phyloP scores from a whole-genome alignment of 2,113 vertebrate genomes.

The Syrrhaptes paradoxus region DNA sequence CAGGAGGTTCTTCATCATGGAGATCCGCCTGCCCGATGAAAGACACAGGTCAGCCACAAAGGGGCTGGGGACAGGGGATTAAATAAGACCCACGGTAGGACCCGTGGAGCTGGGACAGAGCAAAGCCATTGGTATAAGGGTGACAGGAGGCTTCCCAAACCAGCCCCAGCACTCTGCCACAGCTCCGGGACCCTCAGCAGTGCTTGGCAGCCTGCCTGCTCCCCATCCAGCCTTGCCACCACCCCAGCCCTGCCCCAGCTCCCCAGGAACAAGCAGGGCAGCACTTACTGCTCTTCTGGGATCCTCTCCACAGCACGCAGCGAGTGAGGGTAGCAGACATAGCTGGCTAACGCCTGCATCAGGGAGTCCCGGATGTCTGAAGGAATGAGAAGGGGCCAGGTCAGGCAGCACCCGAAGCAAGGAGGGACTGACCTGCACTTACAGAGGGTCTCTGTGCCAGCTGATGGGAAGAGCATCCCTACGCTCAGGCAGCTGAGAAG shows the following conservation, averaged over 20 bases:
- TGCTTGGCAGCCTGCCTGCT: not conserved
- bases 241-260: not conserved
- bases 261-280: not conserved
- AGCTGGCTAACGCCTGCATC: slow-evolving; percentile 98
- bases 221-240: not conserved
- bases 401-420: not conserved
- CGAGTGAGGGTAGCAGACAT: slow-evolving; percentile 97
- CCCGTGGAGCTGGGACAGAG: not conserved
- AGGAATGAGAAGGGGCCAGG: not conserved
- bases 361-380: slow-evolving; percentile 97
- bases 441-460: not conserved
- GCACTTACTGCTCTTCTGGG: slow-evolving; percentile 94
- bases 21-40: slow-evolving; percentile 80
- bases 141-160: not conserved
- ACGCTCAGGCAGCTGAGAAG: not conserved
- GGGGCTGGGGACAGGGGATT: not conserved
- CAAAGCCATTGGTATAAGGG: not conserved
- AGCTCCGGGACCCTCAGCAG: not conserved
- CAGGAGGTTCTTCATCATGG: slow-evolving; percentile 96
- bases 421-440: not conserved
- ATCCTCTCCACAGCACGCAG: slow-evolving; percentile 95
- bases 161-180: not conserved
- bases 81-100: not conserved
- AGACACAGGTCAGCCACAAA: not conserved
- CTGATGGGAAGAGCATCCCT: not conserved